Base-by-base conservation (phyloP, 2,888 invertebrate species). In the Drosophila kambysellisi region DNA sequence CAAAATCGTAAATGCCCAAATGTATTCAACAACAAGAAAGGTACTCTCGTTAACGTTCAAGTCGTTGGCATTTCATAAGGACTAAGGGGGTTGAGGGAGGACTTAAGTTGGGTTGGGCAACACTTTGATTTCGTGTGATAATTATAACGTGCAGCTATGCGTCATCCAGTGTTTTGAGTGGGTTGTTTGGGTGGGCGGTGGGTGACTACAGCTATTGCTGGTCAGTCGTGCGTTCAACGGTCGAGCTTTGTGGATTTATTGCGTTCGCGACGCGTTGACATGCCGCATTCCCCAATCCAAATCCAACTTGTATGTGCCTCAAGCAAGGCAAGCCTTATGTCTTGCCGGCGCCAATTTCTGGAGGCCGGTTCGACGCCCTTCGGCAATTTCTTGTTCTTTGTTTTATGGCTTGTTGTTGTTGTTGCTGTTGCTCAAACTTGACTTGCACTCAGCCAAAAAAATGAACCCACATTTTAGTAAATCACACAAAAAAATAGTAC, bases 51-150 rank as follows among this genome's bases (percentile, higher is more conserved):
- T 76, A 65, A 62, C 50, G 43, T 65, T 57, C 8, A 46, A 66
- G 59, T 20, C 63, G 39, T 59, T 53, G 69, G 52, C 43, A 52
- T 58, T 64, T 51, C 25, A 35, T 33, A 41, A n/a, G 39, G 46
- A 37, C 54, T 20, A 2, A 8, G 29, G 20, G 7, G 20, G 17
- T n/a, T 9, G 6, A 11, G 20, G 52, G n/a, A 30, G 51, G 35
- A 32, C 0, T 32, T n/a, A 2, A 43, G 17, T 20, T 39, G 51
- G 54, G 57, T 43, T 43, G 41, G 30, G 79, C 33, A 70, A 74
- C 76, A 76, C 81, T 90, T 85, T 88, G 91, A 89, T 89, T 91
- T 84, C 77, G 74, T 83, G 80, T 83, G 79, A 88, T 88, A 91
- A 91, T 91, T 88, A 88, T 81, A 83, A 79, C 78, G 82, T 91